Evolutionary conservation across 2,113 vertebrate genomes (phyloP), one percentile per base, ranked within the genome.

Genomic region (Damaliscus lunatus): DNA sequence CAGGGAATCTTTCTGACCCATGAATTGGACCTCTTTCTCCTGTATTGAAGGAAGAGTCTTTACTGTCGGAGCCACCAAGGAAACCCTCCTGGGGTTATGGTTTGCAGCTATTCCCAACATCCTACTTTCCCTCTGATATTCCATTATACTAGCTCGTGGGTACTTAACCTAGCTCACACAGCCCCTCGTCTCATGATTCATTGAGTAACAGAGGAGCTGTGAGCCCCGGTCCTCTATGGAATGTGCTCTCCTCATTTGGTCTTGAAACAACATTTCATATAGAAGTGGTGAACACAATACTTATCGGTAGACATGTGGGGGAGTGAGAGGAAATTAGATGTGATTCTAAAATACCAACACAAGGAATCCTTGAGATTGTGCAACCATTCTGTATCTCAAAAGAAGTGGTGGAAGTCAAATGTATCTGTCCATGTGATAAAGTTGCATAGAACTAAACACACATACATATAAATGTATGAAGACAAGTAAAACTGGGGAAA

Each of bases 91-190:
- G 67, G 53, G 12, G 7, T 43, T 87, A 21, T 27, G 1, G 10
- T 87, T 83, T 55, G 15, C 16, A 3, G 31, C 6, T 21, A 3
- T 16, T 57, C 6, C 25, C 15, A 89, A 31, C 1, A 83, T 36
- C 16, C 8, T 77, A 0, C 3, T 88, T 50, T 57, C 17, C 10
- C 13, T 84, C 21, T 10, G 3, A 12, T 27, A 29, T 11, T 1
- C 7, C 33, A 21, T 17, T 74, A 33, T 2, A 5, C 12, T n/a
- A 27, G 48, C 1, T 15, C 6, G 13, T n/a, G 53, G 81, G 21
- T n/a, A 53, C 3, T 78, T 6, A 48, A 29, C 1, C 11, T 1
- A 9, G 29, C 3, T 57, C 43, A 27, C 10, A 52, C 21, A 57
- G 13, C 7, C 36, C 11, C 5, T 85, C 3, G 31, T 27, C 25